phyloP scores from a whole-genome alignment of 2,797 vertebrate species.

The Salmo trutta region DNA sequence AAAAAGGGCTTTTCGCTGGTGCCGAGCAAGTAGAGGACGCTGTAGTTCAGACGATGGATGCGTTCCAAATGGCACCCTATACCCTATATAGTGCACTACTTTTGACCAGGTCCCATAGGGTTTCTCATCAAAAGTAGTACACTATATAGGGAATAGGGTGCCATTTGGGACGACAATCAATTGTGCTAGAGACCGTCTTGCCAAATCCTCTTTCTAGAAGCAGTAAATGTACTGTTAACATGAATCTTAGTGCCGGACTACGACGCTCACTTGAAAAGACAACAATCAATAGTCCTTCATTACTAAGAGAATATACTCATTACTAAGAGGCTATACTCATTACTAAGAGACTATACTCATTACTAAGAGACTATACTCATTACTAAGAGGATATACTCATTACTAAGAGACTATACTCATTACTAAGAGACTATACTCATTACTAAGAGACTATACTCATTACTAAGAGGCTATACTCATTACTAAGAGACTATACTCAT shows the following conservation, averaged over 20 bases:
- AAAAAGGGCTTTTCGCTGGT: conserved; percentile 72
- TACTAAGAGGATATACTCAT: neutral
- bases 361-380: too few species aligned
- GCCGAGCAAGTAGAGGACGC: conserved; percentile 65
- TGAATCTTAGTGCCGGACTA: conserved; percentile 60
- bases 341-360: neutral
- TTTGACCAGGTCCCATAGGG: too few species aligned
- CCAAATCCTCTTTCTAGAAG: conserved; percentile 75
- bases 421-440: neutral
- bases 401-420: too few species aligned
- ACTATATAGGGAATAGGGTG: too few species aligned
- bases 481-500: neutral
- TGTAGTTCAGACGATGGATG: conserved; percentile 67
- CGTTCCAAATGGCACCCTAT: too few species aligned
- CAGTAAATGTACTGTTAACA: conserved; percentile 69
- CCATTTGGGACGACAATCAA: conserved; percentile 20
- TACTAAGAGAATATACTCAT: neutral
- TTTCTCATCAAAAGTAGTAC: too few species aligned
- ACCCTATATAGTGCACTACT: too few species aligned
- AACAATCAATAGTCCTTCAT: conserved; percentile 15
- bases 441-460: neutral
- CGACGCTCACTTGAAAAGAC: conserved; percentile 42
- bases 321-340: neutral
- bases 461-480: neutral
- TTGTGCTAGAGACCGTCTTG: conserved; percentile 68